A percentile compares a stretch with the other conserved stretches of the same genome.
Evolutionary conservation across 2,797 vertebrate genomes (phyloP).

Genomic region (Gymnoscopelus braueri): DNA sequence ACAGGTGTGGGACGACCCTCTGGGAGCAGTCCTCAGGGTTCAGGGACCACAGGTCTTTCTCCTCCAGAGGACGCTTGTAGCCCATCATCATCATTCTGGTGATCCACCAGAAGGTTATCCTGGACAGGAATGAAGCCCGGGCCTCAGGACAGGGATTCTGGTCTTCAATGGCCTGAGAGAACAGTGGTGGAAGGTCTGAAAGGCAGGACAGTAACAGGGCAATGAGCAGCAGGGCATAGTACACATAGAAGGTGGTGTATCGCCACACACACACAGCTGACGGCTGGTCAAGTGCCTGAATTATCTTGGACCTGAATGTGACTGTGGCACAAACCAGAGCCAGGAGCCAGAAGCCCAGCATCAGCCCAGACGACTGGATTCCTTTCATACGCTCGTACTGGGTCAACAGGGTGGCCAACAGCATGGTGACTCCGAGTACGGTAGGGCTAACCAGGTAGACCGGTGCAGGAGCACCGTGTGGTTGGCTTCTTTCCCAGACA

Average conservation of each 20-base stretch:
- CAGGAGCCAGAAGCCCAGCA: slow-evolving; percentile 92
- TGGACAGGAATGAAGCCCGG: slow-evolving; percentile 92
- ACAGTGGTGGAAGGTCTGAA: slow-evolving; percentile 88
- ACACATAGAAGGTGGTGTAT: slow-evolving; percentile 88
- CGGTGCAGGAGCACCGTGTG: slow-evolving; percentile 66
- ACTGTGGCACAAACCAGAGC: slow-evolving; percentile 85
- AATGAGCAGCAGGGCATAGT: slow-evolving; percentile 85
- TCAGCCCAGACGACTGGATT: slow-evolving; percentile 92
- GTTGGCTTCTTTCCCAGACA: slow-evolving; percentile 93
- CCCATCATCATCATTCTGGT: slow-evolving; percentile 90
- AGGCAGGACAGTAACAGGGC: slow-evolving; percentile 88
- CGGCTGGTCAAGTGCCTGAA: slow-evolving; percentile 80
- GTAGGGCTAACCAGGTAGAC: slow-evolving; percentile 90
- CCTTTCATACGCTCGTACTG: slow-evolving; percentile 95
- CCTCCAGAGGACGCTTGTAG: slow-evolving; percentile 88
- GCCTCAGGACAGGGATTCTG: slow-evolving; percentile 94
- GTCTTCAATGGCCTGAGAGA: slow-evolving; percentile 88
- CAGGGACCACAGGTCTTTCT: slow-evolving; percentile 92
- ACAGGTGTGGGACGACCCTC: slow-evolving; percentile 86
- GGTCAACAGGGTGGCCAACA: slow-evolving; percentile 89
- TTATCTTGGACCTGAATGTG: slow-evolving; percentile 90
- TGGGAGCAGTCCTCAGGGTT: slow-evolving; percentile 89
- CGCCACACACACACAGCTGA: slow-evolving; percentile 80
- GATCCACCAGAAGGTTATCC: slow-evolving; percentile 97
- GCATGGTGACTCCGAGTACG: slow-evolving; percentile 92